Base-by-base conservation (phyloP, 2,888 invertebrate genomes). In the Adela reaumurella region DNA sequence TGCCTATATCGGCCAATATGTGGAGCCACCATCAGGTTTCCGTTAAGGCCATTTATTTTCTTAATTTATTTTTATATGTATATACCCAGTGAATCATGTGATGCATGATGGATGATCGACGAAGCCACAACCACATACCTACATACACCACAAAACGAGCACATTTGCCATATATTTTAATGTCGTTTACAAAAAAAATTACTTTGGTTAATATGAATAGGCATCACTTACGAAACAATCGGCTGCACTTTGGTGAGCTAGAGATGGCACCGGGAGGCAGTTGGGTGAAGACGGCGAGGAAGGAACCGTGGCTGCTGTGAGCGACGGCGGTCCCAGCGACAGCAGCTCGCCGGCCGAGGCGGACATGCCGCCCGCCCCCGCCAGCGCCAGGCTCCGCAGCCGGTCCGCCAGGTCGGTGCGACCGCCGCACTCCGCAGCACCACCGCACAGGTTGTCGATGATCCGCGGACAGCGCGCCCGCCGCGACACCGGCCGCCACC, bases 401-500 rank as follows among this genome's bases (percentile, higher is more conserved):
- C 77, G 66, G 54, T 70, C 74, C 16, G 79, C 74, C 50, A 82
- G 60, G 52, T 80, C 82, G 17, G 78, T 76, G 53, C 71, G 74
- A 17, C 56, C 57, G 50, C 65, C 46, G 2, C 67, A 66, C 50
- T 67, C 66, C 43, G 67, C 67, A 24, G 65, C 68, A 43, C 59
- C 62, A 3, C 66, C 64, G 56, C 66, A 68, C 49, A 77, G 65
- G 53, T 82, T 80, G 58, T 82, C 78, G 46, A 81, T 81, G 41
- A 67, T 81, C 56, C 68, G 63, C 54, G 64, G 82, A 56, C 66
- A 73, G 1, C 77, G 71, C 29, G 82, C 64, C 57, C 81, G 77
- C 45, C 82, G 65, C 16, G 81, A 74, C 2, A 81, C 73, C 45
- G 81, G 80, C 35, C 79, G 74, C 68, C 81, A 78, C 45, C 78